These are phyloP conservation scores for Imbricaverruca yamaguchii DNA, from an alignment of 2,888 invertebrate species.

Conservation along the genomic window DNA sequence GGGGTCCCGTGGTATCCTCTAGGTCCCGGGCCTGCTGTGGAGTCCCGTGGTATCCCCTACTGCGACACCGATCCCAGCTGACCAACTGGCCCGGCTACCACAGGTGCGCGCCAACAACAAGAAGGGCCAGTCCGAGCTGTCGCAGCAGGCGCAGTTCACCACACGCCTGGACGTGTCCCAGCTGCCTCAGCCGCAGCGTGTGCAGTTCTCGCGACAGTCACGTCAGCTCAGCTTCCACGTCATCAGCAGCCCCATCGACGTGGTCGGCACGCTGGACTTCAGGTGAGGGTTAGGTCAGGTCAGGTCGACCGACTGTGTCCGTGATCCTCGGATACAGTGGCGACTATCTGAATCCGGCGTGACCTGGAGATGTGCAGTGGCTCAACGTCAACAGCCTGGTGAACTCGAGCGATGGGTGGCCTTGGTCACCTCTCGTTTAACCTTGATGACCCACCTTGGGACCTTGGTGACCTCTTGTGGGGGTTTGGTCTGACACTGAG, in stretches of 20 bases:
- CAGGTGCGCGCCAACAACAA: constrained; percentile 78
- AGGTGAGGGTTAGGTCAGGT: background rate
- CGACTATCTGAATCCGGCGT: too few relatives aligned
- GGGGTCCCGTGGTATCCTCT: too few relatives aligned
- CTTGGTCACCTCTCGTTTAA: background rate
- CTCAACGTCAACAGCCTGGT: too few relatives aligned
- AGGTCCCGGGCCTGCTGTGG: too few relatives aligned
- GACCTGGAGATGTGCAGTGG: too few relatives aligned
- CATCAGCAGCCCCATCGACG: constrained; percentile 65
- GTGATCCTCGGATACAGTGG: background rate
- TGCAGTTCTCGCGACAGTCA: constrained; percentile 71
- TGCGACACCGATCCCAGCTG: too few relatives aligned
- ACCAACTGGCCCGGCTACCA: constrained; percentile 43
- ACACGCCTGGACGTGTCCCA: constrained; percentile 66
- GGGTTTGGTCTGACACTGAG: too few relatives aligned
- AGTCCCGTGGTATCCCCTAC: too few relatives aligned
- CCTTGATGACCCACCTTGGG: background rate
- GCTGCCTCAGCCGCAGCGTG: constrained; percentile 69
- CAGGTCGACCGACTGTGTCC: background rate
- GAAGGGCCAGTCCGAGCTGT: constrained; percentile 77
- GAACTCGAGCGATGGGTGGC: too few relatives aligned
- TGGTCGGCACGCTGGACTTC: constrained; percentile 52
- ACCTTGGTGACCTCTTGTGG: too few relatives aligned
- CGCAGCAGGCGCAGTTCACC: constrained; percentile 69
- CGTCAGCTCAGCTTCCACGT: constrained; percentile 69